These are phyloP conservation scores for Chrysomallon squamiferum DNA, from an alignment of 1,140 invertebrate genomes.

Conservation along the genomic window DNA sequence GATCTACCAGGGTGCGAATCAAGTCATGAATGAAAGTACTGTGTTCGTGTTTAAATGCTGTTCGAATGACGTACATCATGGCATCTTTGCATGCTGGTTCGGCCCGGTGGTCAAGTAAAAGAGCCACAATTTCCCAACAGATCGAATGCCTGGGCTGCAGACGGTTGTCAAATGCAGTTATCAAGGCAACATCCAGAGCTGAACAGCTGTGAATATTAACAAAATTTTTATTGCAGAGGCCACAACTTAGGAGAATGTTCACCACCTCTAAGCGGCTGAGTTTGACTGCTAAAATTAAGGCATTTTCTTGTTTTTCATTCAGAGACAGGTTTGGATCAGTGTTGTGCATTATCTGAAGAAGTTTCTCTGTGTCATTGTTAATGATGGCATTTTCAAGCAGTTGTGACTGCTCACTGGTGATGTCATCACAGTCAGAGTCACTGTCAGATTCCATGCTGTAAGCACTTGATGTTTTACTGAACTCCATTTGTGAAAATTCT, in stretches of 20 bases:
- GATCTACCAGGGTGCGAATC: slow-evolving; percentile 21
- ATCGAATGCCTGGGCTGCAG: slow-evolving; percentile 30
- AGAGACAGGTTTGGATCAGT: slow-evolving; percentile 32
- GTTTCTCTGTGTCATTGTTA: slow-evolving; percentile 9
- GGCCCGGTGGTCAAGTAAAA: slow-evolving; percentile 32
- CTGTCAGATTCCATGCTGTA: not conserved
- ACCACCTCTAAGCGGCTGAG: slow-evolving; percentile 33
- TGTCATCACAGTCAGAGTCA: not conserved
- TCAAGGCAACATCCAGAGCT: slow-evolving; percentile 37
- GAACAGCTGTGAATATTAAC: slow-evolving; percentile 39
- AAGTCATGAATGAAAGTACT: slow-evolving; percentile 31
- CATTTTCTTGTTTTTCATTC: slow-evolving; percentile 36
- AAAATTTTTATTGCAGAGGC: slow-evolving; percentile 29
- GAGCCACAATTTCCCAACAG: slow-evolving; percentile 41
- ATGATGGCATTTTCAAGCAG: slow-evolving; percentile 17
- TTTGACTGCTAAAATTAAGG: slow-evolving; percentile 38
- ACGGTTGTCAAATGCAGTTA: slow-evolving; percentile 39
- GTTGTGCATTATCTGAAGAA: slow-evolving; percentile 8
- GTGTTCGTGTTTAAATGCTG: slow-evolving; percentile 37
- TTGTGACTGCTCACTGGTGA: not conserved
- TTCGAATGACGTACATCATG: slow-evolving; percentile 44
- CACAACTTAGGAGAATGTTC: slow-evolving; percentile 24
- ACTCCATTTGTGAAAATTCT: too few species aligned
- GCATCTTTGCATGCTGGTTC: slow-evolving; percentile 39
- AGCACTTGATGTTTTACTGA: too few species aligned